A percentile compares a stretch with the other conserved stretches of the same genome.
These are phyloP conservation scores for Cladorhizidae sp. DNA, from an alignment of 37 sponge, comb jelly and placozoan species.

Conservation along the genomic window DNA sequence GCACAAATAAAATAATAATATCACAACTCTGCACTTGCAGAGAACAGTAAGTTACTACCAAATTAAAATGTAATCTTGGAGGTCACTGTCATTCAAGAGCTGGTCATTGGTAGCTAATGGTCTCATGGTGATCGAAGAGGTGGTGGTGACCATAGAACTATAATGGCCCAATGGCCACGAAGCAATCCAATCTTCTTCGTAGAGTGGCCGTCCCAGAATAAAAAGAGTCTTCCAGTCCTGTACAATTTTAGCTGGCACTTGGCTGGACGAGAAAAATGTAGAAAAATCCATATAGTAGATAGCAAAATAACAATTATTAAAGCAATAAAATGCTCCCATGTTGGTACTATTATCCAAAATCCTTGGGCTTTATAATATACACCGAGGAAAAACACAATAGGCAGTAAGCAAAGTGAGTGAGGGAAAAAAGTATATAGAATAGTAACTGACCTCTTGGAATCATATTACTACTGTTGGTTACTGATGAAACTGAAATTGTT, in stretches of 20 bases:
- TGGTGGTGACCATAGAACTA: constrained; percentile 1
- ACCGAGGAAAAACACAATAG: no score
- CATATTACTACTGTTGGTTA: neutral
- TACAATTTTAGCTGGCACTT: constrained; percentile 79
- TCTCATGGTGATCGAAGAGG: neutral
- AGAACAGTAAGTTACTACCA: neutral
- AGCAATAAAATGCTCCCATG: no score
- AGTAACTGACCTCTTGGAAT: no score
- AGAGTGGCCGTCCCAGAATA: constrained; percentile 72
- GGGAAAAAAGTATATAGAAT: no score
- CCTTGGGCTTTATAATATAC: no score
- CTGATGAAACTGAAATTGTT: neutral
- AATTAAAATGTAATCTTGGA: constrained; percentile 53
- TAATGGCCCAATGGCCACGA: neutral
- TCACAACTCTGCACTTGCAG: neutral
- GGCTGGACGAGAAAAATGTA: constrained; percentile 17
- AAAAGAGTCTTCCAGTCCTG: constrained; percentile 85
- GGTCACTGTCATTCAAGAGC: constrained; percentile 58
- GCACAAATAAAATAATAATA: neutral
- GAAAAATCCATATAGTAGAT: neutral
- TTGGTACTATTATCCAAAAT: no score
- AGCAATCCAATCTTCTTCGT: constrained; percentile 12
- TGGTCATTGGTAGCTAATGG: neutral
- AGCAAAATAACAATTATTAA: neutral
- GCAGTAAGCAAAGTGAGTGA: no score